Evolutionary conservation across 1,140 invertebrate species (phyloP).

Genomic region (Meloidogyne floridensis): DNA sequence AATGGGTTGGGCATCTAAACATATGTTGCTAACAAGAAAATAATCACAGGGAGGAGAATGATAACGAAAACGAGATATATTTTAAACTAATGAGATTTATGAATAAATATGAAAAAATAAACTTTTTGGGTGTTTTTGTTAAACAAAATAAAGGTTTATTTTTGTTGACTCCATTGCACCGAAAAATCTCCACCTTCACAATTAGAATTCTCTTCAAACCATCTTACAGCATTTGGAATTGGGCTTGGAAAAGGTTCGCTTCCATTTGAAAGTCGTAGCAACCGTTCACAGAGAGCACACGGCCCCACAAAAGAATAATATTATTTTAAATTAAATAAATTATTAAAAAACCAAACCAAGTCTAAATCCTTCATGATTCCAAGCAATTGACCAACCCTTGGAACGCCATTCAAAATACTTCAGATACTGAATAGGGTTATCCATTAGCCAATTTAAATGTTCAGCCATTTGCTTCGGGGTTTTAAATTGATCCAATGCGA

Average conservation of each 20-base stretch:
- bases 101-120: no score
- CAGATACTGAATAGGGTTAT: conserved; percentile 45
- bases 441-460: conserved; percentile 35
- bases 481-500: conserved; percentile 49
- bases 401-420: conserved; percentile 45
- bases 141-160: background rate
- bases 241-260: background rate
- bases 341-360: conserved; percentile 20
- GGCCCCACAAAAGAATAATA: background rate
- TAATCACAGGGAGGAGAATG: no score
- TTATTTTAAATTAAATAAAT: background rate
- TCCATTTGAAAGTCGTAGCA: background rate
- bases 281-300: conserved; percentile 26
- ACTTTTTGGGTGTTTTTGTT: no score
- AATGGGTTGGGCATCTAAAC: no score
- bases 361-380: conserved; percentile 34
- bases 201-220: conserved; percentile 32
- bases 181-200: conserved; percentile 40
- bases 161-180: conserved; percentile 20
- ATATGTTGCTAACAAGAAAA: no score
- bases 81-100: no score
- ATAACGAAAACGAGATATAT: no score
- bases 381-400: conserved; percentile 37
- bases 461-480: conserved; percentile 40
- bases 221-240: conserved; percentile 22